These are phyloP conservation scores for Drosophila pseudoobscura DNA, from an alignment of 1,140 invertebrate species.

Conservation along the genomic window DNA sequence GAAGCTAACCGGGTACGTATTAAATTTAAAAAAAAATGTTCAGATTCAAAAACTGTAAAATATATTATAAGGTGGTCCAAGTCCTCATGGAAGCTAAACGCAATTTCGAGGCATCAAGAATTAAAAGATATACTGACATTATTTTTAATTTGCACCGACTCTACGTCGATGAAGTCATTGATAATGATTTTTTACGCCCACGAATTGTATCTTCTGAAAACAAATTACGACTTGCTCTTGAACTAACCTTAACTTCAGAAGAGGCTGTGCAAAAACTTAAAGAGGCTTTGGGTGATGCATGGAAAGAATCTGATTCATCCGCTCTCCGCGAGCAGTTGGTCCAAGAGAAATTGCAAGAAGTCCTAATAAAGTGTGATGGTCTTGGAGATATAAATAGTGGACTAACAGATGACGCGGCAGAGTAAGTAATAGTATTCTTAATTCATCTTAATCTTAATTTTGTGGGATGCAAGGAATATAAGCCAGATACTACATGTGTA, in stretches of 20 bases:
- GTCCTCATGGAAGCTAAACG: conserved; percentile 59
- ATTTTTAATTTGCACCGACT: conserved; percentile 61
- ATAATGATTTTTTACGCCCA: conserved; percentile 52
- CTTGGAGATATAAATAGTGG: conserved; percentile 82
- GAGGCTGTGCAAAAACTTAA: conserved; percentile 60
- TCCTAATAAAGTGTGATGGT: conserved; percentile 83
- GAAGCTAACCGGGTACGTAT: conserved; percentile 47
- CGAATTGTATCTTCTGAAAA: conserved; percentile 54
- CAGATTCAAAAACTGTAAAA: not conserved
- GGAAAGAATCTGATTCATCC: conserved; percentile 83
- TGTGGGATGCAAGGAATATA: no score
- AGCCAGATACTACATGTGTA: no score
- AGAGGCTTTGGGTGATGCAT: conserved; percentile 62
- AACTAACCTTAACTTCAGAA: conserved; percentile 56
- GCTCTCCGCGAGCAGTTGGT: conserved; percentile 84
- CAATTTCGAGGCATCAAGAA: conserved; percentile 54
- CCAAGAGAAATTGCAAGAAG: conserved; percentile 84
- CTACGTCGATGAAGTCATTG: conserved; percentile 61
- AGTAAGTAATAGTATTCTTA: conserved; percentile 66
- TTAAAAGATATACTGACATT: conserved; percentile 62
- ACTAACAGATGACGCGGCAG: conserved; percentile 73
- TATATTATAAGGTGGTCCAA: conserved; percentile 48
- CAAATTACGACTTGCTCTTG: conserved; percentile 58
- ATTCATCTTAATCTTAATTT: no score
- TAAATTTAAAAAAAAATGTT: not conserved